Evolutionary conservation across 2,113 vertebrate species (phyloP), one percentile per base, ranked within the genome.

Genomic region (Paradisaea rubra): DNA sequence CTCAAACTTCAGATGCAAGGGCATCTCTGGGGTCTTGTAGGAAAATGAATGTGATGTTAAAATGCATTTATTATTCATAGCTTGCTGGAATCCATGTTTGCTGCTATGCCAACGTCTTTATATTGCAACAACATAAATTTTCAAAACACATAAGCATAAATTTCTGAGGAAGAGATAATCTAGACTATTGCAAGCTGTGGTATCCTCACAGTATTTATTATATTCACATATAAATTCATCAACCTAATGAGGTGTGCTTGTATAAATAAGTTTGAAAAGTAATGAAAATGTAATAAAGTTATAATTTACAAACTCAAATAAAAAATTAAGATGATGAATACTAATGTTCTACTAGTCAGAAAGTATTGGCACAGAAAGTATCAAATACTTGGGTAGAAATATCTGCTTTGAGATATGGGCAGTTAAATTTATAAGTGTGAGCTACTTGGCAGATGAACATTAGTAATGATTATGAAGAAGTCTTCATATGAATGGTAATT

Each of bases 11-110:
- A 98, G 96, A 97, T 98, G 96, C 96, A 98, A 97, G 97, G 97
- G 93, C 97, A 97, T 97, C 96, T 98, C 96, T 95, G 95, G 96
- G 97, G 94, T 96, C 97, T 98, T 98, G 97, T 98, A 97, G 97
- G 98, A 98, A 98, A 98, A 97, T 94, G 92, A 98, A 97, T 97
- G 96, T 95, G 97, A 91, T 98, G 97, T 97, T 97, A 30, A 70
- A 97, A 97, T 97, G 87, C 90, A 60, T 54, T 61, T 91, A 61
- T 94, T 82, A 78, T 64, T 63, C 68, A 33, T 70, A 86, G 24
- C 88, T 89, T 95, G 45, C 57, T 80, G 73, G 61, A 25, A 47
- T 94, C 50, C 16, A 3, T 52, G 33, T 81, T 65, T 50, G 37
- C 88, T 86, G 42, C 8, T 50, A 28, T 88, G 68, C 72, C 88